Base-by-base conservation (phyloP, 1,140 invertebrate genomes). In the Cydia amplana region DNA sequence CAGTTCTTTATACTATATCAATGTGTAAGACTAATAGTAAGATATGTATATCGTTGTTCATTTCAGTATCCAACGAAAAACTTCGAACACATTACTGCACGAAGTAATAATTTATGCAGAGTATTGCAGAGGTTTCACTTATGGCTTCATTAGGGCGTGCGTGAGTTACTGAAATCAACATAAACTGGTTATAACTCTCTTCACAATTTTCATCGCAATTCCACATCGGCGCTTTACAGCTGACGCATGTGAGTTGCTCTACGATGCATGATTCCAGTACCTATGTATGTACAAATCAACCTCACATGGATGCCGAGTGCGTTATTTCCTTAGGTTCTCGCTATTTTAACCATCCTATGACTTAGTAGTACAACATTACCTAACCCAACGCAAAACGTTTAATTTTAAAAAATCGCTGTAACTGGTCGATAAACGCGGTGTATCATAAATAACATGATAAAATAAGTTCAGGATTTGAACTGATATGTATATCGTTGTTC, bases 141-240 rank as follows among this genome's bases (percentile, higher is more conserved):
- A 83, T 78, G 80, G 82, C 87, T 87, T 89, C 87, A 88, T 89
- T 87, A 85, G 78, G 78, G 77, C 80, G 80, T 80, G 73, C n/a
- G 82, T 77, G 81, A 88, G 86, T 88, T 87, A 87, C 86, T 86
- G 83, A 83, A 85, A 87, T 88, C 81, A 88, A 85, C 85, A 87
- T 86, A 87, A 90, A 85, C 76, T 81, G 72, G 82, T 89, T 88
- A 89, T 85, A 83, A 85, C 79, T 85, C 79, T 60, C 80, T 79
- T 81, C 65, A 74, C 80, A 85, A 84, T 83, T 87, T 87, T 83
- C 82, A 85, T 79, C 76, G 70, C 76, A 67, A 79, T 43, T 74
- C 65, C 65, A 7, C 65, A 25, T 67, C 28, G n/a, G 18, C 65
- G 32, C 16, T 51, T 51, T 51, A 60, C 55, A 23, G 6, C 23